Evolutionary conservation across 2,888 invertebrate species (phyloP), one percentile per base, ranked within the genome.

Genomic region (Stomorhina lunata): DNA sequence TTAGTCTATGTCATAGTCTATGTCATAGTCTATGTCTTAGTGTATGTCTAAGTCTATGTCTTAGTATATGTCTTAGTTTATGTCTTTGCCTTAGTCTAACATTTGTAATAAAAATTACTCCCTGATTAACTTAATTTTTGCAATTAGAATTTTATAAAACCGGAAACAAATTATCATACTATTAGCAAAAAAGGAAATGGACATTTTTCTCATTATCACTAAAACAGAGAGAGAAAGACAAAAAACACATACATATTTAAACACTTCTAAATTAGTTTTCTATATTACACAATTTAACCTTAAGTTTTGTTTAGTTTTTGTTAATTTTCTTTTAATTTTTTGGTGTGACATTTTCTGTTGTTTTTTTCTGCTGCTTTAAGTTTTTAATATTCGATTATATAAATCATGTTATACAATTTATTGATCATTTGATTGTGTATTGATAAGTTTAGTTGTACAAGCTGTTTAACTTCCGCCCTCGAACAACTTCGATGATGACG

Each of bases 401-500:
- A 80, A 80, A 80, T 80, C 79, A 73, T 80, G 65, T 73, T 73
- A 66, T 73, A 40, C 48, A 80, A 80, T 73, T 73, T 80, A 80
- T 80, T 80, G 72, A 80, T 80, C 79, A 80, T 34, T 79, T 72
- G 79, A 80, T 80, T 80, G 57, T 73, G 43, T 73, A 73, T 80
- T 66, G 72, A 80, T 80, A 80, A 80, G 72, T 80, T 80, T 59
- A 73, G 79, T 80, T 59, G 79, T 73, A 80, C 79, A 80, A 80
- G 79, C 72, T 80, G 79, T 80, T 80, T 68, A 68, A 80, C 72
- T 73, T 80, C 79, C 79, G 79, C 72, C 79, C 79, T 53, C 79
- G 40, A 59, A 79, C 50, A 57, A 48, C 20, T 65, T 15, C 59
- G n/a, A n/a, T n/a, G 40, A 65, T 17, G 40, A 63, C 43, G 5